phyloP scores from a whole-genome alignment of 2,113 vertebrate genomes.

The Euleptes europaea region DNA sequence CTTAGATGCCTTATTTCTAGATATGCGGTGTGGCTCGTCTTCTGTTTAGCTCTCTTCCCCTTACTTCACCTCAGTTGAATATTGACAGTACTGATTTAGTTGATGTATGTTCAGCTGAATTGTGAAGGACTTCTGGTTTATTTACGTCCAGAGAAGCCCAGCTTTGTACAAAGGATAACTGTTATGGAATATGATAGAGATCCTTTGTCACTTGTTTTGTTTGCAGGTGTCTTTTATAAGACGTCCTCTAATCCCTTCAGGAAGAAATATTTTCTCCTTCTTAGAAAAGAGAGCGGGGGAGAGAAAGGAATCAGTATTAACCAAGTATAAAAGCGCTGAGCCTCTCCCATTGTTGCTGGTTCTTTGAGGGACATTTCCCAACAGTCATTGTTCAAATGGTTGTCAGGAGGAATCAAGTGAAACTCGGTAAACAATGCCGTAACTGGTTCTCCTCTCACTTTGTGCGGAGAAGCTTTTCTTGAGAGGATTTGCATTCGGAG shows the following conservation, averaged over 20 bases:
- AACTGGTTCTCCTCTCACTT: slow-evolving; percentile 87
- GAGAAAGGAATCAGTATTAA: slow-evolving; percentile 78
- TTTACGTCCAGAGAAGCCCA: slow-evolving; percentile 50
- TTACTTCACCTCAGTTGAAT: slow-evolving; percentile 19
- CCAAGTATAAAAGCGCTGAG: slow-evolving; percentile 88
- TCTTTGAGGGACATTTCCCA: slow-evolving; percentile 90
- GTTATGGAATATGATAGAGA: slow-evolving; percentile 82
- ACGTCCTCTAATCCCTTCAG: slow-evolving; percentile 88
- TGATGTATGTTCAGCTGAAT: slow-evolving; percentile 52
- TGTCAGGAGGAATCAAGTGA: slow-evolving; percentile 97
- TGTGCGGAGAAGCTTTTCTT: slow-evolving; percentile 78
- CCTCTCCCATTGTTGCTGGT: slow-evolving; percentile 85
- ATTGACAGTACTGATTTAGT: slow-evolving; percentile 36
- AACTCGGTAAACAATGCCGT: slow-evolving; percentile 89
- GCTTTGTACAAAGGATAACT: slow-evolving; percentile 69
- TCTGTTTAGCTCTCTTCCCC: not conserved
- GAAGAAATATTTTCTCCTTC: slow-evolving; percentile 91
- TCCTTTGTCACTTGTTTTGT: slow-evolving; percentile 86
- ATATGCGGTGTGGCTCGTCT: not conserved
- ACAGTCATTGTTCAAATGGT: slow-evolving; percentile 97
- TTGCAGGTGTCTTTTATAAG: slow-evolving; percentile 93
- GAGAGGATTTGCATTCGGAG: slow-evolving; percentile 84
- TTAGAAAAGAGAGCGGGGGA: slow-evolving; percentile 69
- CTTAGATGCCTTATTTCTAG: slow-evolving; percentile 1
- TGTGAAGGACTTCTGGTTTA: slow-evolving; percentile 26